These are phyloP conservation scores for Nycteola revayana DNA, from an alignment of 2,888 invertebrate genomes.

Conservation along the genomic window DNA sequence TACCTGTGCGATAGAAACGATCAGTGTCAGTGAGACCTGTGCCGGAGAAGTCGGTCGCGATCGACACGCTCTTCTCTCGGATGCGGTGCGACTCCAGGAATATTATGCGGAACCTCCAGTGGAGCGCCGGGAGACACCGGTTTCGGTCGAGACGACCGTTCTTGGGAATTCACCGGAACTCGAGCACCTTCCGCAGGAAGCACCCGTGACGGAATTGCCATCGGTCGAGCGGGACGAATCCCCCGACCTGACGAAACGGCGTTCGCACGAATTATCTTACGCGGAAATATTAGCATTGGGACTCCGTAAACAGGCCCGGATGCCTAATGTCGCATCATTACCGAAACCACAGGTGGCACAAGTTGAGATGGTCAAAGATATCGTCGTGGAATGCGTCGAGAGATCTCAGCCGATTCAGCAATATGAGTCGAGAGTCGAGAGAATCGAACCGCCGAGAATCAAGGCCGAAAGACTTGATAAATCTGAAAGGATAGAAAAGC, in stretches of 20 bases:
- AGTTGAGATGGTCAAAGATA: slow-evolving; percentile 62
- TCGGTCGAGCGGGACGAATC: slow-evolving; percentile 41
- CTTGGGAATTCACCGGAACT: slow-evolving; percentile 14
- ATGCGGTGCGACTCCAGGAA: slow-evolving; percentile 22
- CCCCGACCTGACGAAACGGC: slow-evolving; percentile 48
- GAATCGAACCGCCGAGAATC: slow-evolving; percentile 30
- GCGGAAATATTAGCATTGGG: slow-evolving; percentile 88
- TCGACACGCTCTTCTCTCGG: slow-evolving; percentile 19
- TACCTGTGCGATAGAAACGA: slow-evolving; percentile 47
- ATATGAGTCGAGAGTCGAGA: slow-evolving; percentile 41
- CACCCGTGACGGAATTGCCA: slow-evolving; percentile 25
- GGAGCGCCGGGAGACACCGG: slow-evolving; percentile 35
- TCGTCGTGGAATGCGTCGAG: slow-evolving; percentile 54
- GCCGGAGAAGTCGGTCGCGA: slow-evolving; percentile 47
- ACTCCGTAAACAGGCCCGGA: slow-evolving; percentile 62
- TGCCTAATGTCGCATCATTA: slow-evolving; percentile 47
- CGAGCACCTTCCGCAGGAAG: slow-evolving; percentile 9
- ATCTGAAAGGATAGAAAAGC: slow-evolving; percentile 41
- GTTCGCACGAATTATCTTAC: slow-evolving; percentile 86
- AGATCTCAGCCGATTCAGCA: slow-evolving; percentile 41
- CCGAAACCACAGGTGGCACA: slow-evolving; percentile 68
- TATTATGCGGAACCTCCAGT: slow-evolving; percentile 30
- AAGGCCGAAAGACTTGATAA: slow-evolving; percentile 40
- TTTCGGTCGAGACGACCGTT: slow-evolving; percentile 22
- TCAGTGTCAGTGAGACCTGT: slow-evolving; percentile 65